Base-by-base conservation (phyloP, 2,888 invertebrate species). In the Nomada hirtipes region DNA sequence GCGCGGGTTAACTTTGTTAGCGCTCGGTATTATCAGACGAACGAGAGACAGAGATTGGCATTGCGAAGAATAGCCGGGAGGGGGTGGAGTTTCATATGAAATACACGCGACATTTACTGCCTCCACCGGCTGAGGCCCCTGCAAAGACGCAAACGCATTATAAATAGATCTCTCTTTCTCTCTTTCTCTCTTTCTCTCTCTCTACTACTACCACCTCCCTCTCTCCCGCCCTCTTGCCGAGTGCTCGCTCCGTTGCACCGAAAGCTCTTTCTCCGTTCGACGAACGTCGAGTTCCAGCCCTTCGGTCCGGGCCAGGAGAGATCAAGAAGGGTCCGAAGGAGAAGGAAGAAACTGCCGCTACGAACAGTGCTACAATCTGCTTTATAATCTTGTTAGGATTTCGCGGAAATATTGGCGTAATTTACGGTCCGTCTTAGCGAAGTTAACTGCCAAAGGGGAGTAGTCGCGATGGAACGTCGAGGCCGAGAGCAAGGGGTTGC, bases 21-120 rank as follows among this genome's bases (percentile, higher is more conserved):
- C 84, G 87, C 83, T 80, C 72, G 79, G 91, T 85, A 92, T 92
- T 92, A 92, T 92, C 91, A 68, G 90, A 85, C 87, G 90, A 89
- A 90, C 89, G 89, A 91, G 92, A 88, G 86, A 89, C 88, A 88
- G 88, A 91, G 93, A 93, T 93, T 93, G 93, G 93, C 92, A 93
- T 91, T 91, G 92, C 91, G 87, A 88, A 84, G 86, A 87, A 89
- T 57, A 77, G 86, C 84, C 87, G 83, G 86, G 90, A 88, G 91
- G 90, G 93, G 92, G 93, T 93, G 93, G 92, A 93, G 93, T 93
- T 91, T 91, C 92, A 87, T 92, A 93, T 93, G 93, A 93, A 93
- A 93, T 93, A 93, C 93, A 93, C 92, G 91, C 92, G 93, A 93
- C 93, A 90, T 93, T 93, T 93, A 93, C 92, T 92, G 91, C 93